phyloP scores from a whole-genome alignment of 2,113 vertebrate genomes.

The Takifugu bimaculatus region DNA sequence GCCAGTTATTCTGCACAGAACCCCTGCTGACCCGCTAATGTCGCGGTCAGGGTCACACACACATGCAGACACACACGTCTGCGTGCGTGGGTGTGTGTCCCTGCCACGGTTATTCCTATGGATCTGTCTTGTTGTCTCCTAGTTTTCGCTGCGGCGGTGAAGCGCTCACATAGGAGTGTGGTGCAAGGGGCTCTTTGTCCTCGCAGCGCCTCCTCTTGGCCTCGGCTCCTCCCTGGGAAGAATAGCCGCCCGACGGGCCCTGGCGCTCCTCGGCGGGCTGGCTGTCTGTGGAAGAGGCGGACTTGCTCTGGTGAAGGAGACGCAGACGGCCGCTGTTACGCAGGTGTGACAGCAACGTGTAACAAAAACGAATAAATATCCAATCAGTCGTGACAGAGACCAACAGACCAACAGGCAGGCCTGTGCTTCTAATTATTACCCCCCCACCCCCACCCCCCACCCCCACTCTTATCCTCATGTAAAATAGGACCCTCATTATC shows the following conservation, averaged over 20 bases:
- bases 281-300: slow-evolving; percentile 78
- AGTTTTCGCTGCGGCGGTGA: slow-evolving; percentile 1
- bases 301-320: slow-evolving; percentile 71
- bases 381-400: slow-evolving; percentile 10
- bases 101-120: no score
- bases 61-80: background rate
- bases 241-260: slow-evolving; percentile 82
- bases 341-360: no score
- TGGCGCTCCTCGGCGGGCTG: slow-evolving; percentile 80
- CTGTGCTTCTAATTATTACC: slow-evolving; percentile 54
- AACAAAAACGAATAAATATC: no score
- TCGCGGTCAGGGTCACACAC: slow-evolving; percentile 23
- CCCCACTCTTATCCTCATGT: slow-evolving; percentile 33
- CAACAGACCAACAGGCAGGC: slow-evolving; percentile 17
- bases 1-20: slow-evolving; percentile 44
- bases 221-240: slow-evolving; percentile 75
- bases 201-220: slow-evolving; percentile 90
- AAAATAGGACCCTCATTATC: slow-evolving; percentile 67
- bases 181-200: slow-evolving; percentile 80
- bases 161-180: slow-evolving; percentile 79
- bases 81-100: no score
- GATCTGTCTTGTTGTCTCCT: background rate
- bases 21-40: slow-evolving; percentile 8
- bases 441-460: slow-evolving; percentile 30
- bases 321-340: no score